Base-by-base conservation (phyloP, 1,140 invertebrate genomes). In the Musca vetustissima region DNA sequence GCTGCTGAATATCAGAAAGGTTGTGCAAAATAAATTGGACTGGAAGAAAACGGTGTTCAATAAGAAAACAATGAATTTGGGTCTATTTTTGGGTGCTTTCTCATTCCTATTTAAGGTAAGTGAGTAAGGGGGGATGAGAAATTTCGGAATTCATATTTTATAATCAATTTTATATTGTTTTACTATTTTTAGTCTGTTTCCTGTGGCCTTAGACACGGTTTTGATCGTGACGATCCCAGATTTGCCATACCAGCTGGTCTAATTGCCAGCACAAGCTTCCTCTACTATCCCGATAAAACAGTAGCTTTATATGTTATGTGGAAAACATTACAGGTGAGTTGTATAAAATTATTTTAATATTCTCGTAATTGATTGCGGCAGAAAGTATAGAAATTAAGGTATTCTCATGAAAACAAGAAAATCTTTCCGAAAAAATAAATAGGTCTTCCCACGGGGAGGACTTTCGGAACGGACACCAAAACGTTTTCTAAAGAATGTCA, bases 261-360 rank as follows among this genome's bases (percentile, higher is more conserved):
- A 66, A 67, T 90, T 28, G 88, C 88, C 4, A 89, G 89, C 59
- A 71, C 86, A 8, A 78, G 88, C 32, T 91, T 90, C 78, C 83
- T 79, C 1, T 85, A 87, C 68, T 91, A 89, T 83, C 88, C 88
- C 22, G 88, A 89, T 73, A 89, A 87, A 64, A 90, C 89, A 2
- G 84, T 91, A 69, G 87, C 89, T 28, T 82, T 91, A 11, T 91
- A 91, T 76, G 86, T 90, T 14, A 86, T 90, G 84, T 92, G 90
- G 89, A 91, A 92, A 82, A 84, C 86, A 13, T 78, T 90, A 52
- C 89, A 91, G 82, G 89, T 90, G 79, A 49, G 74, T n/a, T 28
- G n/a, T n/a, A n/a, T n/a, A n/a, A n/a, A n/a, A n/a, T n/a, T n/a
- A n/a, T n/a, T n/a, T n/a, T n/a, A n/a, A n/a, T n/a, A n/a, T n/a